A percentile compares a stretch with the other conserved stretches of the same genome.
Conservation (phyloP, 2,888 invertebrate species). For the Glaucopsyche alexis region DNA sequence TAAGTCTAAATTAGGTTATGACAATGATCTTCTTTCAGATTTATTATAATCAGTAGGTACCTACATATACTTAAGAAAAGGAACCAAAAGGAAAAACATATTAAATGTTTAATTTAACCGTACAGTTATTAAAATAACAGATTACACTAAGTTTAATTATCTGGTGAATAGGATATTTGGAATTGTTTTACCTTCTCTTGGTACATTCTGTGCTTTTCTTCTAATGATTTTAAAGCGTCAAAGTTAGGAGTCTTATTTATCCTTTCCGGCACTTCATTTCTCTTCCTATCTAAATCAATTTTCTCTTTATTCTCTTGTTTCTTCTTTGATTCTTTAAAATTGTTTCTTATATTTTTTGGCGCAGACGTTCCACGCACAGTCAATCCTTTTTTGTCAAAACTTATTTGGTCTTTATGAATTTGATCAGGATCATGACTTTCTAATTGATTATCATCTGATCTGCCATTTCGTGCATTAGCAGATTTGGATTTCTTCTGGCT, state of each 20-base stretch:
- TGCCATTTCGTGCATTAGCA: not conserved
- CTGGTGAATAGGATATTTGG: constrained; percentile 37
- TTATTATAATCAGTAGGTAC: too few species aligned
- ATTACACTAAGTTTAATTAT: not conserved
- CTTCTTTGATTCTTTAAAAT: not conserved
- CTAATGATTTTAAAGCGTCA: constrained; percentile 54
- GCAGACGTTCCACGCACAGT: not conserved
- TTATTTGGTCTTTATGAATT: not conserved
- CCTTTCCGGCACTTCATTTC: not conserved
- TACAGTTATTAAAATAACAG: not conserved
- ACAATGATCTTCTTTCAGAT: too few species aligned
- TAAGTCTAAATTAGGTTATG: too few species aligned
- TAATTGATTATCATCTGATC: not conserved
- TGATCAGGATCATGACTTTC: not conserved
- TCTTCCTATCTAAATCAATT: not conserved
- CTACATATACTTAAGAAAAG: too few species aligned
- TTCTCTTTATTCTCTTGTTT: not conserved
- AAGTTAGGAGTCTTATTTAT: constrained; percentile 2
- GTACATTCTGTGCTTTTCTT: constrained; percentile 68
- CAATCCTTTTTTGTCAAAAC: not conserved
- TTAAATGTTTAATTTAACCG: not conserved
- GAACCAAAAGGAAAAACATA: not conserved
- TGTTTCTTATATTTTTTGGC: not conserved
- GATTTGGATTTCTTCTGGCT: constrained; percentile 9
- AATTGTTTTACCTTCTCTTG: constrained; percentile 67